Percentiles rank a stretch among this genome's conserved stretches.
phyloP scores from a whole-genome alignment of 2,888 invertebrate genomes.

The Hanleya hanleyi region DNA sequence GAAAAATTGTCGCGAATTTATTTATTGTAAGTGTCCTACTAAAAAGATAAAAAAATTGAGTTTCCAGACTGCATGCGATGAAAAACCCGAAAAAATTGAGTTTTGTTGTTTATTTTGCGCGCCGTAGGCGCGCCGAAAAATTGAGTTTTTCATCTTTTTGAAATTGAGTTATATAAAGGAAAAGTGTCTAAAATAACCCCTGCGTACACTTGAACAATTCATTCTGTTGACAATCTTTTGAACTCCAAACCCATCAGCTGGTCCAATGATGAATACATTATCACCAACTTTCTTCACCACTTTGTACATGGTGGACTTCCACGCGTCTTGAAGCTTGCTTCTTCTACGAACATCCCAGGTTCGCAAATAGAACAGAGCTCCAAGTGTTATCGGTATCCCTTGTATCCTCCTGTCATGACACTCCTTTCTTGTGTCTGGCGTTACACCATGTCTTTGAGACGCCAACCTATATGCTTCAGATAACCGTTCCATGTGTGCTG shows the following conservation, averaged over 20 bases:
- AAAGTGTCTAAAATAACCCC: too few relatives aligned
- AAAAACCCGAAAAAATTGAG: too few relatives aligned
- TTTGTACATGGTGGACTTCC: conserved; percentile 3
- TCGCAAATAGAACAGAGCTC: background rate
- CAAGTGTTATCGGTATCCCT: background rate
- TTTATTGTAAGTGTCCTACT: too few relatives aligned
- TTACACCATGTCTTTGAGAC: background rate
- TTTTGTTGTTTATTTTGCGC: too few relatives aligned
- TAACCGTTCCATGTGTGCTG: conserved; percentile 11
- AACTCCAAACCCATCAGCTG: background rate
- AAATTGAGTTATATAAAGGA: too few relatives aligned
- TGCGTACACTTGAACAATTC: background rate
- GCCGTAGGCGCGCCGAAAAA: too few relatives aligned
- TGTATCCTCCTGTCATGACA: background rate
- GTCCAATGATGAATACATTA: background rate
- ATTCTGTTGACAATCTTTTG: background rate
- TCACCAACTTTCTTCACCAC: background rate
- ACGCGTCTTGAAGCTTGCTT: conserved; percentile 16
- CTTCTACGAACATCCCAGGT: background rate
- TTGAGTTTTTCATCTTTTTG: too few relatives aligned
- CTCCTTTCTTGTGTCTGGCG: background rate
- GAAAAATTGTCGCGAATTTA: too few relatives aligned
- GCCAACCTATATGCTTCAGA: background rate
- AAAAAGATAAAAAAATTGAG: too few relatives aligned
- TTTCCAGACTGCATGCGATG: too few relatives aligned